Evolutionary conservation across 2,888 invertebrate species (phyloP), one percentile per base, ranked within the genome.

Genomic region (Sinelater perroti): DNA sequence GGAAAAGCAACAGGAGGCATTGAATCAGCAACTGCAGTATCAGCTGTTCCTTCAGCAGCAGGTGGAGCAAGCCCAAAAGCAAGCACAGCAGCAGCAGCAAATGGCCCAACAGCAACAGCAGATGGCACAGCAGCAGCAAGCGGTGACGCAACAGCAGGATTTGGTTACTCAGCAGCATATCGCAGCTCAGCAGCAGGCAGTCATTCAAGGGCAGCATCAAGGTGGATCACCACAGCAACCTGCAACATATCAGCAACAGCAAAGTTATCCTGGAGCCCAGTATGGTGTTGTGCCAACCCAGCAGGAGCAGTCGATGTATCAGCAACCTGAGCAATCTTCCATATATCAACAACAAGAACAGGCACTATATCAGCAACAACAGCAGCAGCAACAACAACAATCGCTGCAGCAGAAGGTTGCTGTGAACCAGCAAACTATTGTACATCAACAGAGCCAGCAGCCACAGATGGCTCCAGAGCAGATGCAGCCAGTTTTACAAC

Each of bases 41-140:
- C 82, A 83, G 66, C 81, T 81, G 57, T 80, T 82, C 40, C 80
- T 86, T 75, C 84, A 85, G 69, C 80, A 80, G 28, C 79, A 84
- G 59, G 77, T 85, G 26, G 84, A 84, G 60, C 83, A 85, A 63
- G 83, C 83, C 64, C 78, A 83, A 33, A 81, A 84, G 70, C 84
- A 79, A 52, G 53, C 40, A 6, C 49, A 82, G 28, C 28, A 28
- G 5, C 21, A 30, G 21, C 45, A 53, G 18, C 14, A 8, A 10
- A 35, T 36, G 20, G 30, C 31, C 14, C 53, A 53, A 36, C 20
- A 36, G 24, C 53, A 53, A 18, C 49, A 55, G 16, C 59, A 58
- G 38, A 52, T 54, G 36, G 61, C 56, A 21, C 61, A 61, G 4
- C 64, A 64, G 13, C 65, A 65, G 38, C 61, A 59, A 20, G 1